phyloP scores from a whole-genome alignment of 1,140 invertebrate species.

The Drosophila teissieri region DNA sequence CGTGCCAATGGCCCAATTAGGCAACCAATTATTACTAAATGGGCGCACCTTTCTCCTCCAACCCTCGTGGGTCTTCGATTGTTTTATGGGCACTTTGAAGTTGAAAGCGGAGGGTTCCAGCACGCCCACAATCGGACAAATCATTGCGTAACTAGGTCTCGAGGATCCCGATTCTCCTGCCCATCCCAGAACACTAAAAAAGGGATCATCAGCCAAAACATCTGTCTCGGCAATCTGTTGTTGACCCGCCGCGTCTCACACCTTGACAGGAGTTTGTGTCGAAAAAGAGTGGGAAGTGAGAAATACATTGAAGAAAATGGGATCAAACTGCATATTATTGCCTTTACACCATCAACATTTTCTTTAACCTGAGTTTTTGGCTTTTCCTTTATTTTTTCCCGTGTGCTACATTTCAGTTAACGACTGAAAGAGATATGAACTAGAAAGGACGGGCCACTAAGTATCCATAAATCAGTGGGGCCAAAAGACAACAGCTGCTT shows the following conservation, averaged over 20 bases:
- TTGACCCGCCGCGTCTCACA: slow-evolving; percentile 30
- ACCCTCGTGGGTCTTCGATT: slow-evolving; percentile 8
- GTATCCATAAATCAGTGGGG: slow-evolving; percentile 29
- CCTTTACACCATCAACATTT: no score
- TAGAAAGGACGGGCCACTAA: not conserved
- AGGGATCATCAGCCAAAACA: slow-evolving; percentile 32
- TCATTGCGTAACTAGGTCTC: slow-evolving; percentile 50
- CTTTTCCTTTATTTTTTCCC: not conserved
- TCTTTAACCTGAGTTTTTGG: no score
- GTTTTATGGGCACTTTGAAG: slow-evolving; percentile 22
- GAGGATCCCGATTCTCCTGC: not conserved
- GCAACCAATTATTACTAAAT: slow-evolving; percentile 47
- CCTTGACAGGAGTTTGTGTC: slow-evolving; percentile 16
- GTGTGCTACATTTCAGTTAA: slow-evolving; percentile 7
- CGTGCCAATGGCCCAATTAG: slow-evolving; percentile 46
- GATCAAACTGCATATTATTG: no score
- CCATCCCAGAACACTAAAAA: not conserved
- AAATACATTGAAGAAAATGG: slow-evolving; percentile 2
- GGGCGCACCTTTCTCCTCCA: slow-evolving; percentile 36
- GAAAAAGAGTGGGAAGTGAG: not conserved
- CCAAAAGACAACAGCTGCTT: slow-evolving; percentile 1
- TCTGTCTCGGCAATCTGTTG: slow-evolving; percentile 42
- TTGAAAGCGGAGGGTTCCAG: not conserved
- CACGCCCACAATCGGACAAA: slow-evolving; percentile 52
- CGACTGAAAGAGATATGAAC: slow-evolving; percentile 2